phyloP scores from a whole-genome alignment of 2,888 invertebrate species.

The Leptinotarsa tumamoca region DNA sequence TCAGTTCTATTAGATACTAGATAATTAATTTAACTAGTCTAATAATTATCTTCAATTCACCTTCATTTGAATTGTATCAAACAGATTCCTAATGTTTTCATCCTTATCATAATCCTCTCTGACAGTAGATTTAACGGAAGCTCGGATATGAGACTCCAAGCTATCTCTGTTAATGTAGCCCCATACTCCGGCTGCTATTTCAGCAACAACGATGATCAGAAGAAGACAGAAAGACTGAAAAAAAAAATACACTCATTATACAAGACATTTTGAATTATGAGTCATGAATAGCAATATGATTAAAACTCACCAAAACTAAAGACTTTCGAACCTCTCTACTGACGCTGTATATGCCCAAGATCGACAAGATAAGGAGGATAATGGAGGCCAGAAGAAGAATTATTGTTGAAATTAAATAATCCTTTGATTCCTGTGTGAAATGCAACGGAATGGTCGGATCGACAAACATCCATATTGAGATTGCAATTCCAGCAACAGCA shows the following conservation, averaged over 20 bases:
- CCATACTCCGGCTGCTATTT: slow-evolving; percentile 84
- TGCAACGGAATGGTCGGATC: slow-evolving; percentile 81
- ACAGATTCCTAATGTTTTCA: slow-evolving; percentile 70
- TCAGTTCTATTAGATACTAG: no score
- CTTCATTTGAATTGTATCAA: slow-evolving; percentile 76
- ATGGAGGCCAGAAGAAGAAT: slow-evolving; percentile 79
- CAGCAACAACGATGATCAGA: slow-evolving; percentile 81
- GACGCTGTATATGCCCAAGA: slow-evolving; percentile 87
- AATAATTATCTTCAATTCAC: slow-evolving; percentile 61
- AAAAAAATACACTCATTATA: slow-evolving; percentile 29
- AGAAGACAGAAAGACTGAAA: slow-evolving; percentile 82
- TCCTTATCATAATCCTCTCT: slow-evolving; percentile 73
- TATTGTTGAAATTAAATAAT: slow-evolving; percentile 78
- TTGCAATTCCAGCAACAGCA: slow-evolving; percentile 76
- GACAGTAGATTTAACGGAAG: slow-evolving; percentile 74
- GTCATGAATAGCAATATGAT: background rate
- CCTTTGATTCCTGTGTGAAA: slow-evolving; percentile 73
- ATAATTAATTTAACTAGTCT: no score
- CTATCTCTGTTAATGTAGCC: slow-evolving; percentile 78
- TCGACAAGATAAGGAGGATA: slow-evolving; percentile 80
- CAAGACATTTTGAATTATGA: background rate
- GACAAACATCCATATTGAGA: slow-evolving; percentile 82
- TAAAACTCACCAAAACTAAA: slow-evolving; percentile 76
- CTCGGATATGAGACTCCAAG: slow-evolving; percentile 74
- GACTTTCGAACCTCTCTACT: slow-evolving; percentile 82